Evolutionary conservation across 2,113 vertebrate species (phyloP).

Genomic region (Erythrolamprus reginae): DNA sequence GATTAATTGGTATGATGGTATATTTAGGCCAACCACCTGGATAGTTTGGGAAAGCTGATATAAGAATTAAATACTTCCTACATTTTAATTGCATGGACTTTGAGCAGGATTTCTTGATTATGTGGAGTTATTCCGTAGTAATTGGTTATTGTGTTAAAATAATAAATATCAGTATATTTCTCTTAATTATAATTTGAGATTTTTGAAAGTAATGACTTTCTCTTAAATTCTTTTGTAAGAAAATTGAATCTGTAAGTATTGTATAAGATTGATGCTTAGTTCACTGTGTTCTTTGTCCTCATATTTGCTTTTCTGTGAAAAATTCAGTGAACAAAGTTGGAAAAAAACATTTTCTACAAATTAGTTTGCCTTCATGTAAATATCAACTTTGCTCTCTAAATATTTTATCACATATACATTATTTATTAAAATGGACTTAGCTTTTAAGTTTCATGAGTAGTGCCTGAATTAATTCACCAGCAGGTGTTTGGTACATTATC

Average conservation of each 20-base stretch:
- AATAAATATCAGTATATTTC: not conserved
- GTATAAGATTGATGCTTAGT: not conserved
- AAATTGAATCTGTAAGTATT: too few relatives aligned
- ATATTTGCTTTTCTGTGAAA: conserved; percentile 3
- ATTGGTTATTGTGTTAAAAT: not conserved
- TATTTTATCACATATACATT: conserved; percentile 22
- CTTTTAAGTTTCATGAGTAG: conserved; percentile 13
- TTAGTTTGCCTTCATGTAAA: conserved; percentile 13
- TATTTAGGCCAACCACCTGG: not conserved
- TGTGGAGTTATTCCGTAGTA: not conserved
- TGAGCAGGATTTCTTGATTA: not conserved
- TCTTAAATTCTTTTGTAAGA: conserved; percentile 1
- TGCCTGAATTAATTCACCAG: conserved; percentile 2
- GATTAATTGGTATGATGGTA: not conserved
- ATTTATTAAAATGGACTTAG: conserved; percentile 13
- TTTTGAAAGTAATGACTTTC: not conserved
- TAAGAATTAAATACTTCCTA: not conserved
- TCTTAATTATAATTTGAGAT: not conserved
- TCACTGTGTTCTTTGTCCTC: not conserved
- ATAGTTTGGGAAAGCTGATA: not conserved
- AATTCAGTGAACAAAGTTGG: not conserved
- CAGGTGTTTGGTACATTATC: not conserved
- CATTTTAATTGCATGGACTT: not conserved
- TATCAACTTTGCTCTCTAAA: conserved; percentile 20
- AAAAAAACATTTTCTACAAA: not conserved